These are phyloP conservation scores for Tiliacea aurago DNA, from an alignment of 2,888 invertebrate species.

Conservation along the genomic window DNA sequence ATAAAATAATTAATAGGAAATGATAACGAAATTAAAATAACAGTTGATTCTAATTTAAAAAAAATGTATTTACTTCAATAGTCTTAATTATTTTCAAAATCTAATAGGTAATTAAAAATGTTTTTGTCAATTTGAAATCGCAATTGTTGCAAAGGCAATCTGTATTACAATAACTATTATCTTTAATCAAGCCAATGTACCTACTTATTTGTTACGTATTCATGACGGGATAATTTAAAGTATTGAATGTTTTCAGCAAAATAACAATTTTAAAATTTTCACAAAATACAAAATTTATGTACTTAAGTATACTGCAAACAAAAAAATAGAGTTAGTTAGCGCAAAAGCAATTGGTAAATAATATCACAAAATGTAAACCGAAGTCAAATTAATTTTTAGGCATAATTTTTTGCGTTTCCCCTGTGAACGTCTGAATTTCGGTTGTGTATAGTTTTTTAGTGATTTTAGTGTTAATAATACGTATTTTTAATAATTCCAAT, in stretches of 20 bases:
- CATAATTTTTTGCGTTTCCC: conserved; percentile 60
- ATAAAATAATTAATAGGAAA: conserved; percentile 17
- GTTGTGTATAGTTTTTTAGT: conserved; percentile 76
- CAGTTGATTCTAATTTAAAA: conserved; percentile 6
- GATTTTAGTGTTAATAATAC: conserved; percentile 62
- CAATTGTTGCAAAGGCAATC: conserved; percentile 6
- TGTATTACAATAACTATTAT: background rate
- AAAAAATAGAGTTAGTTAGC: conserved; percentile 43
- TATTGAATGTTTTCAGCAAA: background rate
- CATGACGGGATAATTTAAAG: conserved; percentile 13
- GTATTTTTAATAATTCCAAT: conserved; percentile 66
- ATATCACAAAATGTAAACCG: conserved; percentile 80
- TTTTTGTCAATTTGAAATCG: conserved; percentile 36
- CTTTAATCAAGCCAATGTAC: background rate
- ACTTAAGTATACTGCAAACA: conserved; percentile 13
- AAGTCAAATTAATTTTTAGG: conserved; percentile 84
- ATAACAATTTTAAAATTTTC: conserved; percentile 23
- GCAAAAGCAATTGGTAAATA: conserved; percentile 76
- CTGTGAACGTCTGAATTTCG: conserved; percentile 75
- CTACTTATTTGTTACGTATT: background rate
- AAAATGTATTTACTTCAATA: conserved; percentile 3
- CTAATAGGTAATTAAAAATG: conserved; percentile 4
- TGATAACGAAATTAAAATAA: conserved; percentile 24
- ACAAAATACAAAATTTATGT: conserved; percentile 28
- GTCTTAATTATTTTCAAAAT: conserved; percentile 31